These are phyloP conservation scores for Trachelus stipa DNA, from an alignment of 2,888 invertebrate species.

Conservation along the genomic window DNA sequence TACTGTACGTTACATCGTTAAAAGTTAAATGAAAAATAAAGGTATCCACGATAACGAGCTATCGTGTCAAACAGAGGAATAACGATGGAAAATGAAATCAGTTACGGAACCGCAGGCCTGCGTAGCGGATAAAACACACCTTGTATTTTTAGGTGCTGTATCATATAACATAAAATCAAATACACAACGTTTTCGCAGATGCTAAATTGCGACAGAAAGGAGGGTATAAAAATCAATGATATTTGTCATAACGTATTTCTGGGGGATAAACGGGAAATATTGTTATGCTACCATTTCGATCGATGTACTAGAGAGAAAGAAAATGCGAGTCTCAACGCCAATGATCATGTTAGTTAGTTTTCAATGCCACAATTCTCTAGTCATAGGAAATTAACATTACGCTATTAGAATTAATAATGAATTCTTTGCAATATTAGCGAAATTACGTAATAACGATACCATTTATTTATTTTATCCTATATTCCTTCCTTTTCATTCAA, in stretches of 20 bases:
- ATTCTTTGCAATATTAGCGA: conserved; percentile 11
- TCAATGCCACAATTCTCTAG: conserved; percentile 45
- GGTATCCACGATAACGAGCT: background rate
- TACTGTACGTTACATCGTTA: background rate
- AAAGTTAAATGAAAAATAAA: background rate
- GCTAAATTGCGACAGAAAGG: background rate
- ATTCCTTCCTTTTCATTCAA: background rate
- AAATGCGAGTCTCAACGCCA: background rate
- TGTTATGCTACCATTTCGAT: too few relatives aligned
- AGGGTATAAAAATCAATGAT: background rate
- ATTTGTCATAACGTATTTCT: background rate
- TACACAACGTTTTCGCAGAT: background rate
- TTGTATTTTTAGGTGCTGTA: background rate
- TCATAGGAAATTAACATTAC: conserved; percentile 41
- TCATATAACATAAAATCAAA: background rate
- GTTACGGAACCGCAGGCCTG: background rate
- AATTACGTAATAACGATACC: background rate
- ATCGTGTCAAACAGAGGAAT: background rate
- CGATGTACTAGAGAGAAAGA: too few relatives aligned
- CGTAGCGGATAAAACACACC: background rate
- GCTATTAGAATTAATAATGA: conserved; percentile 27
- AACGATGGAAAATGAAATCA: background rate
- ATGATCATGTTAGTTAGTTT: conserved; percentile 20
- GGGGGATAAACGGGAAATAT: background rate
- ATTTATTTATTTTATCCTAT: conserved; percentile 3